A percentile compares a stretch with the other conserved stretches of the same genome.
Conservation (phyloP, 2,113 vertebrate genomes). For the Geococcyx californianus region DNA sequence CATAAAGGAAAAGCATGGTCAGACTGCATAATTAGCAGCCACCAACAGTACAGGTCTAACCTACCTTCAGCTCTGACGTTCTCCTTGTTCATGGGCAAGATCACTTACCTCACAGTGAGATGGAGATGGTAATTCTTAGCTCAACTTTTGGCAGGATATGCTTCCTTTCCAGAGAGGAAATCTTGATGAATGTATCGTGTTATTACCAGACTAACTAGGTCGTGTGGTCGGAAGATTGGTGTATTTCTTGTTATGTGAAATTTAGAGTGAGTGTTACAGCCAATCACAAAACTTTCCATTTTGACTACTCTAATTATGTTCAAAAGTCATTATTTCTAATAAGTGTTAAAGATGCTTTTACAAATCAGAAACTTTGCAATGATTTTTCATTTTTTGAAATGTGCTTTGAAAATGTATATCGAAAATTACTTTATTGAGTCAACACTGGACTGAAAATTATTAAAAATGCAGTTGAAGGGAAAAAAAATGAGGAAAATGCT, state of each 20-base stretch:
- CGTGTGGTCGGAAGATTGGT: neutral
- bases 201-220: neutral
- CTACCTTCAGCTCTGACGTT: neutral
- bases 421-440: accelerated
- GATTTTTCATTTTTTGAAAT: neutral
- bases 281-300: neutral
- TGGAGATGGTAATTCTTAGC: neutral
- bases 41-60: neutral
- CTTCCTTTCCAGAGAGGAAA: neutral
- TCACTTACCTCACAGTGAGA: neutral
- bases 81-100: neutral
- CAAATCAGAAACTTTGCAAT: neutral
- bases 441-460: neutral
- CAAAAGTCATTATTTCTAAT: neutral
- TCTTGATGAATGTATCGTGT: accelerated
- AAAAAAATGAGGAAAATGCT: neutral
- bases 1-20: neutral
- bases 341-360: neutral
- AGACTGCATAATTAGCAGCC: neutral
- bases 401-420: neutral
- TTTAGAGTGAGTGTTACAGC: neutral
- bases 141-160: neutral
- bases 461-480: neutral
- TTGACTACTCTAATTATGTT: neutral
- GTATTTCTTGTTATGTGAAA: neutral